Conservation (phyloP, 2,797 vertebrate species). For the Austrolebias charrua region DNA sequence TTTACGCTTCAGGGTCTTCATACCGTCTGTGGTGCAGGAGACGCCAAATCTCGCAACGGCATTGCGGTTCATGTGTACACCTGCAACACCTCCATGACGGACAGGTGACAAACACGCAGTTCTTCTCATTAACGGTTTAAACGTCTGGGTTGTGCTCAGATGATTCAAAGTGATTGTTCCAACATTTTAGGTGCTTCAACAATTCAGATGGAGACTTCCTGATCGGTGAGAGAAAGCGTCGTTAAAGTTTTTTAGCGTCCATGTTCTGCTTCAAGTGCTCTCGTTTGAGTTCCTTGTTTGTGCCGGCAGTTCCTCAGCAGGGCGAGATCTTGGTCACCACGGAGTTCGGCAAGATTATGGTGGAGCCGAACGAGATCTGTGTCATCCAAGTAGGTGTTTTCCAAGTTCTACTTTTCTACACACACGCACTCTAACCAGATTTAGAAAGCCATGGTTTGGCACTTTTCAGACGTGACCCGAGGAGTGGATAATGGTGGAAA, state of each 20-base stretch:
- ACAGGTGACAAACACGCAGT: conserved; percentile 79
- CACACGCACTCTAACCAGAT: conserved; percentile 40
- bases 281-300: conserved; percentile 39
- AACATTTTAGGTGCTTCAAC: conserved; percentile 87
- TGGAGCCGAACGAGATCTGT: conserved; percentile 94
- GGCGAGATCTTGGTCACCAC: conserved; percentile 93
- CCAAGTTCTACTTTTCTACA: conserved; percentile 14
- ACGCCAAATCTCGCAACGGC: conserved; percentile 87
- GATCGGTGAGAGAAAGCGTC: conserved; percentile 85
- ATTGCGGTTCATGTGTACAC: conserved; percentile 88
- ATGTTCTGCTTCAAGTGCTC: conserved; percentile 23
- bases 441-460: conserved; percentile 35
- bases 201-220: conserved; percentile 96
- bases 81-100: conserved; percentile 90
- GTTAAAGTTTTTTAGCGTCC: conserved; percentile 48
- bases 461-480: conserved; percentile 35
- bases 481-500: conserved; percentile 31
- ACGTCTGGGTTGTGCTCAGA: conserved; percentile 8
- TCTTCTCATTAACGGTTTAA: conserved; percentile 10
- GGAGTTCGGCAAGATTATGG: conserved; percentile 95
- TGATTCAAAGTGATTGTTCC: conserved; percentile 24
- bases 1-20: conserved; percentile 83
- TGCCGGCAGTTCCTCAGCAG: conserved; percentile 89
- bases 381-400: conserved; percentile 89
- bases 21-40: conserved; percentile 93